Evolutionary conservation across 1,140 invertebrate species (phyloP), one percentile per base, ranked within the genome.

Genomic region (Thaumatotibia leucotreta): DNA sequence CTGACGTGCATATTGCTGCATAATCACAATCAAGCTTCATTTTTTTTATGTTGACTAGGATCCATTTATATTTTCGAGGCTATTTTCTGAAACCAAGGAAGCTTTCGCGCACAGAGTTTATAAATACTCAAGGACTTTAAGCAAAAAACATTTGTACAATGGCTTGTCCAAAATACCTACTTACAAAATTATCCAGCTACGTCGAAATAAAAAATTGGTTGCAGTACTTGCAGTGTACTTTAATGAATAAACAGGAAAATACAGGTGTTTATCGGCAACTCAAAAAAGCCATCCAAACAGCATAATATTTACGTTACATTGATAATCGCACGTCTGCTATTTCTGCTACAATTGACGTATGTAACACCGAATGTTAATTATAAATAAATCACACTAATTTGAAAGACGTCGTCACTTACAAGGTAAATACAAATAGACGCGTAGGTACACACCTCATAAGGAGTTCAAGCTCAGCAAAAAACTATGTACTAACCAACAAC

Each of bases 261-360:
- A 5, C 14, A 11, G n/a, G 4, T 20, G 17, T 45, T 20, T 20
- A 45, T 45, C 0, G 5, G 20, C 17, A 45, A 8, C 14, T 1
- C n/a, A 20, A 45, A 39, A 20, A 45, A 8, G 14, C 20, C 39
- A 17, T n/a, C 17, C 39, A 45, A 20, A 45, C 5, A 45, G 5
- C 39, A 45, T 0, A 45, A 45, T 45, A 45, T 45, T 45, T 45
- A 45, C 39, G 14, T 45, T 45, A 14, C 39, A 2, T 20, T 45
- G 39, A 20, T 39, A 39, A 45, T 9, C 39, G 1, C 39, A 20
- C 20, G 9, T 31, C 14, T 62, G 20, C 24, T n/a, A 22, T 63
- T 67, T 49, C 27, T 23, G 23, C 17, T 17, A 63, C 11, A 54
- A 35, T 49, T 63, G 66, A 67, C 66, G 66, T 63, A 67, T n/a